phyloP scores from a whole-genome alignment of 1,140 invertebrate genomes.

The Ceratina japonica region DNA sequence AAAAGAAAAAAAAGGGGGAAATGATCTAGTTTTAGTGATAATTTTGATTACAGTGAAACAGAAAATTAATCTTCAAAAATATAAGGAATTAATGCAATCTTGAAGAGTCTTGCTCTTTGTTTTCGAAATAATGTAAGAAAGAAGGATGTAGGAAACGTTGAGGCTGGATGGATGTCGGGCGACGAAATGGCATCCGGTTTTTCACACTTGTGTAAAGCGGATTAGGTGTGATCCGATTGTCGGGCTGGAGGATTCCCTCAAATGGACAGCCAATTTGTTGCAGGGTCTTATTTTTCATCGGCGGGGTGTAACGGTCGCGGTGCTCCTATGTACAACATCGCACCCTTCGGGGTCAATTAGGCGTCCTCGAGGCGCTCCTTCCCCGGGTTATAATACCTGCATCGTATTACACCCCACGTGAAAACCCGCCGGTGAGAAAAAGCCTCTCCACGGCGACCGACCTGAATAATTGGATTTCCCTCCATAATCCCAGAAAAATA shows the following conservation, averaged over 20 bases:
- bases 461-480: conserved; percentile 44
- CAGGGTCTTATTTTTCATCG: conserved; percentile 45
- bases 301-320: conserved; percentile 55
- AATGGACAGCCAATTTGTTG: conserved; percentile 44
- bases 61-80: too few relatives aligned
- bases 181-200: conserved; percentile 11
- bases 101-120: too few relatives aligned
- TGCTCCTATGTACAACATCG: conserved; percentile 17
- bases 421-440: conserved; percentile 23
- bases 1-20: too few relatives aligned
- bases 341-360: conserved; percentile 63
- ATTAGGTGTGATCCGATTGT: conserved; percentile 38
- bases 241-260: conserved; percentile 19
- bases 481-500: not conserved
- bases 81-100: too few relatives aligned
- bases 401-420: conserved; percentile 53
- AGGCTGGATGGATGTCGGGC: not conserved
- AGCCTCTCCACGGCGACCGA: too few relatives aligned
- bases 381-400: conserved; percentile 52
- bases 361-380: conserved; percentile 44
- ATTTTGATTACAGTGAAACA: too few relatives aligned
- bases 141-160: too few relatives aligned
- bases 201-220: conserved; percentile 27
- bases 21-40: too few relatives aligned
- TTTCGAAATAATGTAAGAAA: not conserved